These are phyloP conservation scores for Drosophila aff. DNA, from an alignment of 1,140 invertebrate genomes.

Conservation along the genomic window DNA sequence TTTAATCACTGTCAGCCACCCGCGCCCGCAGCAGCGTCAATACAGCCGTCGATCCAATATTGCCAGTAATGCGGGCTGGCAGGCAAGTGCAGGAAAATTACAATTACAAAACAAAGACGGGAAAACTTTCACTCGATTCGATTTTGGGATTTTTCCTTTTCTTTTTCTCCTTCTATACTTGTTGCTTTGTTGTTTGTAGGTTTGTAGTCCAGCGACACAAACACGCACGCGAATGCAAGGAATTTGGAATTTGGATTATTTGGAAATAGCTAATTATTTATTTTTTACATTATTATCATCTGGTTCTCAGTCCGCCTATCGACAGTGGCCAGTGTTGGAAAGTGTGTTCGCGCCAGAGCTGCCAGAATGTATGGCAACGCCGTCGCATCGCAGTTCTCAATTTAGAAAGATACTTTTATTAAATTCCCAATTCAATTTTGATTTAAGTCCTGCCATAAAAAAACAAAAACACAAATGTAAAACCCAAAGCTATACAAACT, in stretches of 20 bases:
- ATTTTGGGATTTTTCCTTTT: conserved; percentile 37
- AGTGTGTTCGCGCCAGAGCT: neutral
- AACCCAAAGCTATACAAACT: too few species aligned
- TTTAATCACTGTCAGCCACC: conserved; percentile 57
- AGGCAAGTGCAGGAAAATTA: conserved; percentile 58
- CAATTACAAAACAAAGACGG: conserved; percentile 75
- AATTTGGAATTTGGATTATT: conserved; percentile 57
- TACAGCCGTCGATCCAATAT: conserved; percentile 50
- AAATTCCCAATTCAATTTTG: neutral
- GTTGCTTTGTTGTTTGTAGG: conserved; percentile 9
- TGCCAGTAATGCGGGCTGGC: conserved; percentile 48
- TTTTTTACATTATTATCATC: conserved; percentile 43
- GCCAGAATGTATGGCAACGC: neutral
- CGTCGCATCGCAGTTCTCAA: neutral
- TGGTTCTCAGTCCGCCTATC: conserved; percentile 25
- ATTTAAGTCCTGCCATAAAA: neutral
- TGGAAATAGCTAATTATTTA: conserved; percentile 38
- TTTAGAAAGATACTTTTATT: neutral
- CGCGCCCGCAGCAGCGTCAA: conserved; percentile 41
- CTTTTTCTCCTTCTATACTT: conserved; percentile 6
- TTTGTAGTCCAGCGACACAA: conserved; percentile 15
- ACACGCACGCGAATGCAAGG: conserved; percentile 43
- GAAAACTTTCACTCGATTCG: conserved; percentile 76
- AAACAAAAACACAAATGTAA: neutral
- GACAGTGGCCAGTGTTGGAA: conserved; percentile 9